phyloP scores from a whole-genome alignment of 1,140 invertebrate species.

The Zaprionus davidi region DNA sequence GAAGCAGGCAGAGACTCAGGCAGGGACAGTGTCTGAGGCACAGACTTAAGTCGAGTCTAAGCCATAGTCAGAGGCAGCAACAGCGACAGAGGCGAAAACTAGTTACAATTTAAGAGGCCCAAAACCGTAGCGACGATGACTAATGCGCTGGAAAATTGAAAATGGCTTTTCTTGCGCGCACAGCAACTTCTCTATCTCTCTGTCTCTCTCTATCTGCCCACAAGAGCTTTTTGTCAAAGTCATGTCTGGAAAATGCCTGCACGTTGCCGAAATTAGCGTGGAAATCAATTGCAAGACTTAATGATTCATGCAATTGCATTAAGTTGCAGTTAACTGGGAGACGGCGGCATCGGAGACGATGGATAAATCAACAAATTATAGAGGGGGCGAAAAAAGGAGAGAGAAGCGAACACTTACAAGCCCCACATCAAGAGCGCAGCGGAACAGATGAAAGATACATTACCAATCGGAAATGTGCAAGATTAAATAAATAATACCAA shows the following conservation, averaged over 20 bases:
- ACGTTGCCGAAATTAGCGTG: slow-evolving; percentile 75
- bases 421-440: not conserved
- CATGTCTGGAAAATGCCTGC: slow-evolving; percentile 55
- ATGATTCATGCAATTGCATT: slow-evolving; percentile 51
- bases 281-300: slow-evolving; percentile 67
- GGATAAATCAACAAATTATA: slow-evolving; percentile 3
- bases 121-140: slow-evolving; percentile 54
- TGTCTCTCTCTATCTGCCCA: slow-evolving; percentile 14
- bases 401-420: not conserved
- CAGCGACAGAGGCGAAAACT: slow-evolving; percentile 54
- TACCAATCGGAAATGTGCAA: not conserved
- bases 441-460: slow-evolving; percentile 1
- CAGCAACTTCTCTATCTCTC: not conserved
- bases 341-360: not conserved
- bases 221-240: slow-evolving; percentile 60
- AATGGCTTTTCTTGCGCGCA: slow-evolving; percentile 46
- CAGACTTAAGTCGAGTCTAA: not conserved
- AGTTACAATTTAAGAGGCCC: slow-evolving; percentile 75
- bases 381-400: not conserved
- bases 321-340: slow-evolving; percentile 10
- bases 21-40: slow-evolving; percentile 25
- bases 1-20: not conserved
- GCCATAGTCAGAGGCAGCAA: slow-evolving; percentile 9
- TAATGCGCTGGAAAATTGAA: slow-evolving; percentile 79
- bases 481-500: not conserved